phyloP scores from a whole-genome alignment of 1,140 invertebrate species.

The Lanistes nyassanus region DNA sequence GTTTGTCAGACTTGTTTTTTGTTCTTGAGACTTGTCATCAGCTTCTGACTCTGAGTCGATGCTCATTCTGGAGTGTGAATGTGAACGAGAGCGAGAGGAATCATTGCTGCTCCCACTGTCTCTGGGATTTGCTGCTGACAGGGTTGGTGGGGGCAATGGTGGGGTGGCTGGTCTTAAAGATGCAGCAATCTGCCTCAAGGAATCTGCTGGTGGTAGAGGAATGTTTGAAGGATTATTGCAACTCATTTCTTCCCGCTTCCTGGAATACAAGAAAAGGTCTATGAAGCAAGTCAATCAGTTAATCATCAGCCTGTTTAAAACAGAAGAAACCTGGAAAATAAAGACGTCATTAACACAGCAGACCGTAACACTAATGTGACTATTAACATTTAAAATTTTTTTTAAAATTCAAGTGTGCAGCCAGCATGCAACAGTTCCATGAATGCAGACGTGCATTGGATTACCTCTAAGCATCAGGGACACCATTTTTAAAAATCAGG shows the following conservation, averaged over 20 bases:
- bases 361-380: too few species aligned
- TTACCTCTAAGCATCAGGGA: too few species aligned
- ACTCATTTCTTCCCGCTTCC: constrained; percentile 13
- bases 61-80: neutral
- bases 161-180: constrained; percentile 9
- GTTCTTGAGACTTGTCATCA: neutral
- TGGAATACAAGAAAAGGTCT: neutral
- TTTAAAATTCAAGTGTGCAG: too few species aligned
- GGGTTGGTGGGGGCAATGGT: neutral
- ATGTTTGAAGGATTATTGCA: constrained; percentile 12
- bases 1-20: neutral
- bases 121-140: neutral
- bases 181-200: neutral
- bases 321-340: too few species aligned
- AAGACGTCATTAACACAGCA: too few species aligned
- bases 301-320: too few species aligned
- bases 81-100: neutral
- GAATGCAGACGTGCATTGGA: too few species aligned
- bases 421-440: too few species aligned
- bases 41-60: constrained; percentile 7
- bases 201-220: neutral
- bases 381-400: too few species aligned
- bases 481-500: too few species aligned
- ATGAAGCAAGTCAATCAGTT: too few species aligned
- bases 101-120: constrained; percentile 5